Base-by-base conservation (phyloP, 2,113 vertebrate genomes). In the Octodon degus region DNA sequence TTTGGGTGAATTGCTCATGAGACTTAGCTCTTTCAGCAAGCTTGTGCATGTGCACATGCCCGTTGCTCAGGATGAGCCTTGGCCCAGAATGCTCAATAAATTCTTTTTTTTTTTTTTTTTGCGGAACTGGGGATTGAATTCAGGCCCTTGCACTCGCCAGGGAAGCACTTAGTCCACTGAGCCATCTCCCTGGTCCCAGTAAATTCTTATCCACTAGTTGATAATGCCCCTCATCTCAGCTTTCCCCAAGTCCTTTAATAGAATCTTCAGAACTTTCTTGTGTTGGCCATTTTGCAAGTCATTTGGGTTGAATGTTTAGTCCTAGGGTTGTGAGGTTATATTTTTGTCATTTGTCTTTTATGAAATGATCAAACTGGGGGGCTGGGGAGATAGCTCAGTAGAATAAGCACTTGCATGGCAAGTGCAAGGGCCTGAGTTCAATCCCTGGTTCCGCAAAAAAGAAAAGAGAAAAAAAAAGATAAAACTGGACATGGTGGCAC, bases 261-360 rank as follows among this genome's bases (percentile, higher is more conserved):
- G 20, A 43, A 40, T 50, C 76, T 72, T 93, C 43, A 84, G 74
- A 86, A 79, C 17, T 90, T 93, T 86, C 27, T 88, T 79, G 13
- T 88, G 22, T 0, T 34, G 77, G 22, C 17, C 22, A 34, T 60
- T 87, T 93, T 53, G 17, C 79, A 63, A 34, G 47, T 81, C 20
- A 40, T 80, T 96, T 87, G 76, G 22, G 53, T 72, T 22, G 77
- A 93, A 72, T 87, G 47, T 90, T 89, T 84, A 87, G 60, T n/a
- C 58, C 58, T 30, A 22, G 22, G 53, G 58, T 89, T 63, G 72
- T 63, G 63, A 91, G 17, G 22, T 85, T 91, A 12, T 81, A 9
- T 34, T 93, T 94, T 91, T 85, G 47, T 91, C 43, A 60, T 86
- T 86, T 20, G 22, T 24, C 53, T 47, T 82, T 62, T 27, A 43